Percentiles rank a stretch among this genome's conserved stretches.
Conservation (phyloP, 2,113 vertebrate genomes). For the Callopanchax toddi region DNA sequence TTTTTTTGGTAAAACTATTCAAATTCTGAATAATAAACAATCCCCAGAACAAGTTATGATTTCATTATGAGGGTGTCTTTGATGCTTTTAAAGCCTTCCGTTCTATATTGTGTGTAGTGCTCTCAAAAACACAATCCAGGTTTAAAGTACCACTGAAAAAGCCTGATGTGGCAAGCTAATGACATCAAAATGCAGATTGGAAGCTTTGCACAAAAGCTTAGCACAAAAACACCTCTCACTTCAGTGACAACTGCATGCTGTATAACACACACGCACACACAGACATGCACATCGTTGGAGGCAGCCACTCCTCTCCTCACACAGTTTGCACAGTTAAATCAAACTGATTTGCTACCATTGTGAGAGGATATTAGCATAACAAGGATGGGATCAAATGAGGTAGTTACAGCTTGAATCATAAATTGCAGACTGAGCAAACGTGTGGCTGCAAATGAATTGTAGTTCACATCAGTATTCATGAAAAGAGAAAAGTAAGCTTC, state of each 20-base stretch:
- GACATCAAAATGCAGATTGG: slow-evolving; percentile 79
- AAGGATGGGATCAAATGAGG: slow-evolving; percentile 79
- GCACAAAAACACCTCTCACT: slow-evolving; percentile 70
- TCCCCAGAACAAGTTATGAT: slow-evolving; percentile 54
- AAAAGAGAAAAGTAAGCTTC: slow-evolving; percentile 68
- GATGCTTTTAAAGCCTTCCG: slow-evolving; percentile 54
- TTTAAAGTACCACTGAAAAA: slow-evolving; percentile 67
- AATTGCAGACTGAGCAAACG: slow-evolving; percentile 77
- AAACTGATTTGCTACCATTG: slow-evolving; percentile 80
- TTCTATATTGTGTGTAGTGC: slow-evolving; percentile 66
- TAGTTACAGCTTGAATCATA: slow-evolving; percentile 79
- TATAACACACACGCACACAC: slow-evolving; percentile 38
- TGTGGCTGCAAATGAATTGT: slow-evolving; percentile 74
- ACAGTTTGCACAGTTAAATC: slow-evolving; percentile 79
- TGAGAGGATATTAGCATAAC: slow-evolving; percentile 78
- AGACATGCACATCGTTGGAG: slow-evolving; percentile 50
- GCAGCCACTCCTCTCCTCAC: slow-evolving; percentile 60
- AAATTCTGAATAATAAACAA: slow-evolving; percentile 37
- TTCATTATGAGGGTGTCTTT: slow-evolving; percentile 54
- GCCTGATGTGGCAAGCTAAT: slow-evolving; percentile 72
- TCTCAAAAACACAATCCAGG: slow-evolving; percentile 73
- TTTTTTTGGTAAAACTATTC: too few species aligned
- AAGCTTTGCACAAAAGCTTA: too few species aligned
- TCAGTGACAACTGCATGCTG: slow-evolving; percentile 60
- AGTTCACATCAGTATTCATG: slow-evolving; percentile 79